A percentile compares a stretch with the other conserved stretches of the same genome.
phyloP scores from a whole-genome alignment of 2,797 vertebrate genomes.

The Meriones psammophilus region DNA sequence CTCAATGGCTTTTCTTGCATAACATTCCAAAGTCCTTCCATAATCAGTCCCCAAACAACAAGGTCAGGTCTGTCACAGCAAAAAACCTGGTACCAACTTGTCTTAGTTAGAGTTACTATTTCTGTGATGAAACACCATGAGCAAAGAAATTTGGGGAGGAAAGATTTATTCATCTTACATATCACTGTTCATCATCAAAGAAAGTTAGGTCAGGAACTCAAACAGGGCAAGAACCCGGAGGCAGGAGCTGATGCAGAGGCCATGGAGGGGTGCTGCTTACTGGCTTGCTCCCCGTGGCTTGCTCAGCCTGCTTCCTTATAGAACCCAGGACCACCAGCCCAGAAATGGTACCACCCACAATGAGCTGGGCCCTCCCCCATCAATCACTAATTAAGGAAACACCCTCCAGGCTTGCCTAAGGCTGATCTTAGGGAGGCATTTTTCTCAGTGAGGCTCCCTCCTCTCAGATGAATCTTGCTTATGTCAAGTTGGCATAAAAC shows the following conservation, averaged over 20 bases:
- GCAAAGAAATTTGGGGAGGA: not conserved
- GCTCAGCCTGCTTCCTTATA: not conserved
- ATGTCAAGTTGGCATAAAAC: not conserved
- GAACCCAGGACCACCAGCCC: not conserved
- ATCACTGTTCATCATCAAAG: not conserved
- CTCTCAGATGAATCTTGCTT: not conserved
- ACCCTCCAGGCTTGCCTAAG: not conserved
- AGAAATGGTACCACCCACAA: not conserved
- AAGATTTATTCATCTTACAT: not conserved
- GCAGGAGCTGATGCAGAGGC: not conserved
- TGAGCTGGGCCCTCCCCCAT: not conserved
- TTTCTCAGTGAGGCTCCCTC: not conserved
- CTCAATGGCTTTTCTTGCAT: not conserved
- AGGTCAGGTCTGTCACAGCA: not conserved
- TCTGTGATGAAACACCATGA: not conserved
- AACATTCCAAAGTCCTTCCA: not conserved
- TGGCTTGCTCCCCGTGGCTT: not conserved
- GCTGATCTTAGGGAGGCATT: not conserved
- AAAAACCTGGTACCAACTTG: not conserved
- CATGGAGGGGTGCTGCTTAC: not conserved
- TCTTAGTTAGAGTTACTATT: not conserved
- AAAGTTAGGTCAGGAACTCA: not conserved
- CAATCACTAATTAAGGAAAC: not conserved
- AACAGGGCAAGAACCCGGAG: not conserved
- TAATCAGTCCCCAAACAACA: not conserved